Conservation (phyloP, 2,113 vertebrate species). For the Marmota flaviventris region DNA sequence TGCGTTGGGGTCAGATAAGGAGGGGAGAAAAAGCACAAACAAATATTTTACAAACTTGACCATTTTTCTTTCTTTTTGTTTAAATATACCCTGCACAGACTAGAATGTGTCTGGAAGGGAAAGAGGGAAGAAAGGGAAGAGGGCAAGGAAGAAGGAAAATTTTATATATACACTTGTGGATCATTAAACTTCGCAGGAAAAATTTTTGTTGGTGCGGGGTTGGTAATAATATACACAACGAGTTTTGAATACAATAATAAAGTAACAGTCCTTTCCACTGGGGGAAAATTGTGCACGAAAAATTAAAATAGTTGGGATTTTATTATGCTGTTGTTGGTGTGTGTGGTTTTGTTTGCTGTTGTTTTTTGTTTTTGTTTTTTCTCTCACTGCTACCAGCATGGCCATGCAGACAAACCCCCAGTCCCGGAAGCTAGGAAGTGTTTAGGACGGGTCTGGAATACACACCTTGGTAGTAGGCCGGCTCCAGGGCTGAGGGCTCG, state of each 20-base stretch:
- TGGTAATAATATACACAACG: conserved; percentile 84
- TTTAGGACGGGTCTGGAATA: conserved; percentile 99
- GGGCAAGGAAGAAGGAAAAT: conserved; percentile 42
- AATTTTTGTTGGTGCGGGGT: conserved; percentile 72
- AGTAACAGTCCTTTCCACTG: conserved; percentile 93
- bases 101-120: conserved; percentile 55
- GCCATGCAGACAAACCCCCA: conserved; percentile 72
- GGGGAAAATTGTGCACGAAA: conserved; percentile 84
- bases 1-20: conserved; percentile 75
- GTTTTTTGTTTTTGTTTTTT: neutral
- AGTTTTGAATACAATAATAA: conserved; percentile 87
- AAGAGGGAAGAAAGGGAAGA: neutral
- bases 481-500: conserved; percentile 95
- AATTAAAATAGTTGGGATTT: conserved; percentile 76
- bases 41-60: conserved; percentile 90
- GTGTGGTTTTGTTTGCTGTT: conserved; percentile 69
- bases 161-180: conserved; percentile 78
- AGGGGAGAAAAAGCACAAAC: conserved; percentile 85
- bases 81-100: conserved; percentile 84
- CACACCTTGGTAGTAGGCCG: conserved; percentile 98
- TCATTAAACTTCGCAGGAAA: conserved; percentile 75
- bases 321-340: conserved; percentile 56
- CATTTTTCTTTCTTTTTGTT: conserved; percentile 76
- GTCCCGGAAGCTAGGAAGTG: conserved; percentile 92
- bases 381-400: conserved; percentile 75